Evolutionary conservation across 1,140 invertebrate species (phyloP).

Genomic region (Magallana ariakensis): DNA sequence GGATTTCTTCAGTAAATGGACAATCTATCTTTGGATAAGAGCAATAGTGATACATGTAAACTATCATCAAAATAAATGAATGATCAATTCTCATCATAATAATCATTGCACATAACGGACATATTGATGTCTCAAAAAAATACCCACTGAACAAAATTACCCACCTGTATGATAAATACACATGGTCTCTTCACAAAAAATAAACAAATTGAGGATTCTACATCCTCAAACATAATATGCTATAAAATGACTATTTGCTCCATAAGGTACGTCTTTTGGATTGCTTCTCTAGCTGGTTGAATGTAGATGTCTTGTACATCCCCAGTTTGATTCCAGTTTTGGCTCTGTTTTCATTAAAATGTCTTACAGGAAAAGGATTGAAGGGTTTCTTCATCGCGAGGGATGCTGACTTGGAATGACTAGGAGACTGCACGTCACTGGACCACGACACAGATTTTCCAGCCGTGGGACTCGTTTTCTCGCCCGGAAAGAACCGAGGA

Average conservation of each 20-base stretch:
- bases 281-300: constrained; percentile 57
- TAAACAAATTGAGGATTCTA: no score
- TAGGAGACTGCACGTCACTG: not conserved
- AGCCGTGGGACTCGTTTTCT: not conserved
- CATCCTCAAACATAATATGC: no score
- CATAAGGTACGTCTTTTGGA: constrained; percentile 52
- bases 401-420: not conserved
- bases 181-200: no score
- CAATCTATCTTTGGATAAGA: not conserved
- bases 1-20: not conserved
- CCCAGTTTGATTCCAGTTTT: constrained; percentile 74
- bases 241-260: constrained; percentile 46
- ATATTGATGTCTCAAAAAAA: constrained; percentile 13
- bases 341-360: constrained; percentile 68
- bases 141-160: no score
- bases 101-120: not conserved
- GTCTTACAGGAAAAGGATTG: constrained; percentile 74
- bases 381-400: constrained; percentile 56
- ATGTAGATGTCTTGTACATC: constrained; percentile 69
- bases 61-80: not conserved
- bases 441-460: constrained; percentile 34
- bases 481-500: constrained; percentile 37
- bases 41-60: not conserved
- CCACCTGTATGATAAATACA: not conserved
- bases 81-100: not conserved